Conservation (phyloP, 2,888 invertebrate genomes). For the Onchidella celtica region DNA sequence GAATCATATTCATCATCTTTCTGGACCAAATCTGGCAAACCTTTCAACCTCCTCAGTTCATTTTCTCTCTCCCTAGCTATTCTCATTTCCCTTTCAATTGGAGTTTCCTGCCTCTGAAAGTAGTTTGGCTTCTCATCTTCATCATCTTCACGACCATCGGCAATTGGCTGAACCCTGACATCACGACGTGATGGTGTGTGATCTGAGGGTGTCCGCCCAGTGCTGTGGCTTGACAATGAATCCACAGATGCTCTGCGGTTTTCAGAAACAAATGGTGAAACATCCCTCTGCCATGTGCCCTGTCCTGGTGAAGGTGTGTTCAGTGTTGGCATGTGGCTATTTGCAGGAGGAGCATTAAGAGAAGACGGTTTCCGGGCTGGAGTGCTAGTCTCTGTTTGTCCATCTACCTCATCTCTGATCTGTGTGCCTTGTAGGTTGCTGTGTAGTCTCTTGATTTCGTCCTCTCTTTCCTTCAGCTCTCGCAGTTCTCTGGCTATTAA, state of each 20-base stretch:
- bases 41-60: conserved; percentile 79
- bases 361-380: conserved; percentile 10
- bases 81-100: conserved; percentile 82
- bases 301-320: conserved; percentile 25
- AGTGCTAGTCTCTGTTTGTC: conserved; percentile 19
- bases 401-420: conserved; percentile 1
- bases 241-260: conserved; percentile 60
- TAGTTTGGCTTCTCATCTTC: conserved; percentile 48
- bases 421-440: conserved; percentile 15
- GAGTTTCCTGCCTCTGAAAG: conserved; percentile 79
- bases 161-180: conserved; percentile 19
- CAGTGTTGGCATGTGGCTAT: neutral
- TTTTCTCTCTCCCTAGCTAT: conserved; percentile 82
- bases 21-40: conserved; percentile 63
- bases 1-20: conserved; percentile 35
- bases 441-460: conserved; percentile 78
- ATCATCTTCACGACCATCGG: conserved; percentile 24
- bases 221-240: conserved; percentile 64
- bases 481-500: conserved; percentile 81
- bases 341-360: neutral
- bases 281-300: conserved; percentile 64
- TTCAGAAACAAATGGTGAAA: conserved; percentile 59
- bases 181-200: conserved; percentile 40
- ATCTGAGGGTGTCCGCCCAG: conserved; percentile 54
- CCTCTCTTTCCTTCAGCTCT: conserved; percentile 81